A percentile compares a stretch with the other conserved stretches of the same genome.
Evolutionary conservation across 2,888 invertebrate species (phyloP).

Genomic region (Diachrysia chrysitis): DNA sequence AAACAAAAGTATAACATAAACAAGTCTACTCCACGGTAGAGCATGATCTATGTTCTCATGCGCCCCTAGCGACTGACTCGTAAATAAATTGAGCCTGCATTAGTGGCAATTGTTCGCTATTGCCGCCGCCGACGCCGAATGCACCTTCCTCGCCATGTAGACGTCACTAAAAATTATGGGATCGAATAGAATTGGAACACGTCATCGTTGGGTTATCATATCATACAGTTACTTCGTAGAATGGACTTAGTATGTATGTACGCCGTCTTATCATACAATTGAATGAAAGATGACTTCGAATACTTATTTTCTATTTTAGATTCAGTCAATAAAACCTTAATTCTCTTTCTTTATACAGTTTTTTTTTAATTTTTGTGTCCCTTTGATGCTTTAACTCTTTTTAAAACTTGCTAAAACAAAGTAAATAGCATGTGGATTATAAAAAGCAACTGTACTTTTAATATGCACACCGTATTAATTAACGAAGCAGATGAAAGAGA

Average conservation of each 20-base stretch:
- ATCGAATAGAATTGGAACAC: constrained; percentile 44
- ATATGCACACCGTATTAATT: constrained; percentile 42
- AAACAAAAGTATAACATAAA: background rate
- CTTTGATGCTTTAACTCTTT: constrained; percentile 4
- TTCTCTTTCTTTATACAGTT: background rate
- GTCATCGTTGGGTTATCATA: constrained; percentile 37
- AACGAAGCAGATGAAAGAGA: constrained; percentile 48
- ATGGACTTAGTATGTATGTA: background rate
- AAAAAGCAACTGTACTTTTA: constrained; percentile 42
- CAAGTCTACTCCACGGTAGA: constrained; percentile 69
- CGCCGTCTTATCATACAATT: background rate
- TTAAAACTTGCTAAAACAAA: constrained; percentile 26
- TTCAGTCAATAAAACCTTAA: background rate
- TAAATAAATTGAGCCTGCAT: constrained; percentile 89
- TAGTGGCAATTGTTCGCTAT: constrained; percentile 89
- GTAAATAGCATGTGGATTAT: constrained; percentile 13
- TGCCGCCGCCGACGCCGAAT: constrained; percentile 71
- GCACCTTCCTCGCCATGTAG: constrained; percentile 70
- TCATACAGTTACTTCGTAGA: constrained; percentile 1
- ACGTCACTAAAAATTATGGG: constrained; percentile 51
- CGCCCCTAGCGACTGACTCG: constrained; percentile 86
- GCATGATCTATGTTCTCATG: constrained; percentile 67
- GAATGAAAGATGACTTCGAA: background rate
- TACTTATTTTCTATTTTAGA: background rate
- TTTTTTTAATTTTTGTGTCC: background rate